phyloP scores from a whole-genome alignment of 2,797 vertebrate genomes.

The Bryconaethiops microstoma region DNA sequence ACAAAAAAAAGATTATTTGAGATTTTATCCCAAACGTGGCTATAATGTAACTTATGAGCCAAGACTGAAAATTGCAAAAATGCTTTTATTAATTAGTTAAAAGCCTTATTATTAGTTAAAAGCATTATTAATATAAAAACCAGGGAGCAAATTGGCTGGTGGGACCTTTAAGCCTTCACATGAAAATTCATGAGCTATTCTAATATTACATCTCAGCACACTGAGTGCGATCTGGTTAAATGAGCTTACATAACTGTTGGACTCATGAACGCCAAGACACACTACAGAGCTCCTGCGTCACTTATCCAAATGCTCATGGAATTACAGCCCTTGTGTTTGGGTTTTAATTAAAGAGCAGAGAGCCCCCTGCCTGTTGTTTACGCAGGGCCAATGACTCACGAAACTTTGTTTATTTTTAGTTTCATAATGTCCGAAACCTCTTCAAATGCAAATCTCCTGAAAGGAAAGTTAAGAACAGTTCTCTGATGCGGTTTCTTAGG shows the following conservation, averaged over 20 bases:
- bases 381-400: not conserved
- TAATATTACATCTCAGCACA: not conserved
- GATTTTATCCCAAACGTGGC: too few relatives aligned
- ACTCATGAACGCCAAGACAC: not conserved
- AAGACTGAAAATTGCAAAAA: not conserved
- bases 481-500: not conserved
- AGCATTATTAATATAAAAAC: not conserved
- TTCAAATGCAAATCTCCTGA: not conserved
- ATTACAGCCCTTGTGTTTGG: not conserved
- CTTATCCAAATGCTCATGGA: not conserved
- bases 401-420: not conserved
- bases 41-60: too few relatives aligned
- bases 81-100: not conserved
- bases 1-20: too few relatives aligned
- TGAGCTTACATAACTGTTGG: slow-evolving; percentile 1
- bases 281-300: not conserved
- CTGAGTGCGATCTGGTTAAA: not conserved
- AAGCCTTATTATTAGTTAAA: not conserved
- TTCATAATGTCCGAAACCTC: not conserved
- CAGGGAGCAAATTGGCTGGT: not conserved
- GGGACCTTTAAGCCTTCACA: not conserved
- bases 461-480: slow-evolving; percentile 1
- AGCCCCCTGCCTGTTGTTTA: not conserved
- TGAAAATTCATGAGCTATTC: not conserved
- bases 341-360: slow-evolving; percentile 1